A percentile compares a stretch with the other conserved stretches of the same genome.
Evolutionary conservation across 2,113 vertebrate species (phyloP).

Genomic region (Myrmophylax atrothorax): DNA sequence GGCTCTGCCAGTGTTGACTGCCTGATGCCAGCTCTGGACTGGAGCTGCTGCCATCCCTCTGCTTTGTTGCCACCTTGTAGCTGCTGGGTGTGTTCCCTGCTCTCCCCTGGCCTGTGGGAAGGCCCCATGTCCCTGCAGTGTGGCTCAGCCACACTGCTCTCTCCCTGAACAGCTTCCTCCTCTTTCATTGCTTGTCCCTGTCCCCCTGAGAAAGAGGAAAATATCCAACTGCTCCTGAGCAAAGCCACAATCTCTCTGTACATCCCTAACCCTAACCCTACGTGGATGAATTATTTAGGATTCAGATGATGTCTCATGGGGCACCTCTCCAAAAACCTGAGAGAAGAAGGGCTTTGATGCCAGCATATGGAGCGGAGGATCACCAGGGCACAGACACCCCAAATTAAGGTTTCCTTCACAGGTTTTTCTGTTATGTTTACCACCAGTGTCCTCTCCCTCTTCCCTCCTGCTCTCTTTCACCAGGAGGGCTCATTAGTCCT

Average conservation of each 20-base stretch:
- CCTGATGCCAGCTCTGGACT: neutral
- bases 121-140: rapidly evolving
- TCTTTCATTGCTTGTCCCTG: neutral
- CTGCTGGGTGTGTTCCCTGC: neutral
- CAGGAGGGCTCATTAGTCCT: neutral
- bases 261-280: neutral
- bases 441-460: neutral
- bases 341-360: neutral
- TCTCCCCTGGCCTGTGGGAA: neutral
- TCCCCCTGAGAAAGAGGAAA: neutral
- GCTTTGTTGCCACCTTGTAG: neutral
- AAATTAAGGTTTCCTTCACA: neutral
- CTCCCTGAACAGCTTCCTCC: neutral
- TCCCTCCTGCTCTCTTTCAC: neutral
- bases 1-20: neutral
- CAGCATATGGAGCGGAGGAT: neutral
- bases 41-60: neutral
- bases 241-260: neutral
- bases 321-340: neutral
- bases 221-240: neutral
- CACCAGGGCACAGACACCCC: neutral
- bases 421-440: rapidly evolving
- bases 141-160: rapidly evolving
- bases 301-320: rapidly evolving
- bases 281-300: neutral